Evolutionary conservation across 2,888 invertebrate genomes (phyloP), one percentile per base, ranked within the genome.

Genomic region (Synanthedon vespiformis): DNA sequence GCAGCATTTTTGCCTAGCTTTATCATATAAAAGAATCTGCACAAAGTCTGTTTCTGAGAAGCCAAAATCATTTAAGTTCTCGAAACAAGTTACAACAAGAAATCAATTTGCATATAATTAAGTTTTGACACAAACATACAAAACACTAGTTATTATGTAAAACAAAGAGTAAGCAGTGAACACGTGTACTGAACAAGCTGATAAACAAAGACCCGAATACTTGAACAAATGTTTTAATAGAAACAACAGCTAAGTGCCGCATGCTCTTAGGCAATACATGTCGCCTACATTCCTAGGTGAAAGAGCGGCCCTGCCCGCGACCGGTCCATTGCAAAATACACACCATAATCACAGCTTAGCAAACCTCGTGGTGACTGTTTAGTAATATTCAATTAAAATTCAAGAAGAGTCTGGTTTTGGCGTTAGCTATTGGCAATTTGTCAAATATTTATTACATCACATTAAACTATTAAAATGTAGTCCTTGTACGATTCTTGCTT

Each of bases 381-480:
- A 76, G 74, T 78, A 72, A 83, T 80, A 72, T 72, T 67, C 58
- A 72, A 78, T 81, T 77, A 72, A 77, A 77, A 80, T 80, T 78
- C 74, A 80, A 70, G 73, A 77, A 61, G 71, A 68, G 57, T 67
- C 65, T 66, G 72, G 74, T 62, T 59, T 75, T 73, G 64, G 66
- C 64, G 64, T 56, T 63, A 61, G 64, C 65, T 66, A 68, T 75
- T 73, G 64, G 66, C 64, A 64, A 57, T 63, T 70, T 63, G 61
- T 61, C 67, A 68, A 68, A 65, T 54, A 50, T 44, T 48, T 48
- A 22, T 48, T 53, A 52, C 54, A 52, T 52, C 53, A 54, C 41
- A n/a, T 49, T 12, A 44, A 44, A 44, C 44, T 44, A 44, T 44
- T 13, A n/a, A n/a, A n/a, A n/a, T n/a, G n/a, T 44, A 44, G 44